Base-by-base conservation (phyloP, 2,113 vertebrate species). In the Aplodontia rufa region DNA sequence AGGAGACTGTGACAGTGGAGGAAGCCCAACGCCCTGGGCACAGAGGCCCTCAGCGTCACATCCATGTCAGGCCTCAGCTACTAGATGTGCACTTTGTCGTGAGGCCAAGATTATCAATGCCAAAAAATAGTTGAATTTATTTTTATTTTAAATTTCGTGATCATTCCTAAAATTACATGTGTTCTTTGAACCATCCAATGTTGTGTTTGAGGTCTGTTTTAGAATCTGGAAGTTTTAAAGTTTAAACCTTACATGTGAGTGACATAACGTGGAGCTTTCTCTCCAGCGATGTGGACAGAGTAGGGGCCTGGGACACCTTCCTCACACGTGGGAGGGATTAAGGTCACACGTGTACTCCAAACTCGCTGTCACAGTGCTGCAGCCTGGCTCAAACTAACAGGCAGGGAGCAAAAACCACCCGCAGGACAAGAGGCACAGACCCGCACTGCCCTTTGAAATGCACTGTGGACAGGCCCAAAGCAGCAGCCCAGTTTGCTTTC, bases 91-190 rank as follows among this genome's bases (percentile, higher is more conserved):
- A 19, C 40, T 9, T 68, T 16, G 49, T 74, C 75, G 14, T n/a
- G 85, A 93, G 69, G 92, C 51, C 32, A 8, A 4, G 14, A 28
- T 14, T 53, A 90, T 20, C 53, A 92, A 92, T 30, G 16, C 2
- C 11, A 22, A 0, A 68, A 95, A 94, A 75, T 0, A 12, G 3
- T 4, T n/a, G n/a, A 30, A n/a, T n/a, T n/a, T n/a, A n/a, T n/a
- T 40, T 32, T 22, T 32, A n/a, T 32, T 22, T 32, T 19, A 6
- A 16, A 42, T n/a, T 82, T 47, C 75, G 74, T 10, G 47, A n/a
- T 37, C 14, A 35, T 9, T 47, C 76, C 75, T 76, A 60, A 47
- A 91, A 9, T 49, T 2, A n/a, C 1, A 13, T 42, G 20, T 8
- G 13, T 12, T 62, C 74, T 75, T 35, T 64, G 20, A 82, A 3